Evolutionary conservation across 2,797 vertebrate species (phyloP).

Genomic region (Gephyroberyx darwinii): DNA sequence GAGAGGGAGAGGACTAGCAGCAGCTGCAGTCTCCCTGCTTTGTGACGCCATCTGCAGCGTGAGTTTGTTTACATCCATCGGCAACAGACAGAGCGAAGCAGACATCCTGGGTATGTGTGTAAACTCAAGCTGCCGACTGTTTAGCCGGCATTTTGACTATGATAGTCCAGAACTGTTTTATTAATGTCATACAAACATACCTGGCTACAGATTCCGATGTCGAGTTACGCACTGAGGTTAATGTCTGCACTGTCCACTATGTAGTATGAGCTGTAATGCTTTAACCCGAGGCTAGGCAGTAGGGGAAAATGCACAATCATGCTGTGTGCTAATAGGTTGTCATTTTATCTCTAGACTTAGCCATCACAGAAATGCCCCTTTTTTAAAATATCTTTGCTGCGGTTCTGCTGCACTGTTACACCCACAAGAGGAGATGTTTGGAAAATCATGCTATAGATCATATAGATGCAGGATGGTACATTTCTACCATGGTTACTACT

Average conservation of each 20-base stretch:
- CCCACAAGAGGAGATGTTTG: background rate
- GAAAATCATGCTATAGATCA: no score
- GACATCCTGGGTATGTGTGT: conserved; percentile 32
- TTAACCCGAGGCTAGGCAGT: background rate
- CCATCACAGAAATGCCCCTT: no score
- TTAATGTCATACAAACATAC: background rate
- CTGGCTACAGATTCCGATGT: background rate
- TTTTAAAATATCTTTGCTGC: background rate
- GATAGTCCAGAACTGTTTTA: background rate
- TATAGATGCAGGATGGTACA: no score
- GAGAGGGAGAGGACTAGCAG: conserved; percentile 21
- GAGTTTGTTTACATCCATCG: conserved; percentile 67
- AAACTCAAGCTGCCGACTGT: conserved; percentile 11
- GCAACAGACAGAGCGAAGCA: conserved; percentile 20
- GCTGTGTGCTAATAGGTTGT: conserved; percentile 28
- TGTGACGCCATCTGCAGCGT: conserved; percentile 52
- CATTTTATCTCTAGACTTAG: background rate
- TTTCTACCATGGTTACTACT: background rate
- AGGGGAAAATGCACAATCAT: conserved; percentile 56
- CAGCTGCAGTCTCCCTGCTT: conserved; percentile 60
- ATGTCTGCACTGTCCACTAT: background rate
- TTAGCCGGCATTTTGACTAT: background rate
- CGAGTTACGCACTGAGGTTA: no score
- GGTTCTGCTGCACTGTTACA: background rate
- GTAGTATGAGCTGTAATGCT: no score